These are phyloP conservation scores for Scophthalmus maximus DNA, from an alignment of 2,113 vertebrate species.

Conservation along the genomic window DNA sequence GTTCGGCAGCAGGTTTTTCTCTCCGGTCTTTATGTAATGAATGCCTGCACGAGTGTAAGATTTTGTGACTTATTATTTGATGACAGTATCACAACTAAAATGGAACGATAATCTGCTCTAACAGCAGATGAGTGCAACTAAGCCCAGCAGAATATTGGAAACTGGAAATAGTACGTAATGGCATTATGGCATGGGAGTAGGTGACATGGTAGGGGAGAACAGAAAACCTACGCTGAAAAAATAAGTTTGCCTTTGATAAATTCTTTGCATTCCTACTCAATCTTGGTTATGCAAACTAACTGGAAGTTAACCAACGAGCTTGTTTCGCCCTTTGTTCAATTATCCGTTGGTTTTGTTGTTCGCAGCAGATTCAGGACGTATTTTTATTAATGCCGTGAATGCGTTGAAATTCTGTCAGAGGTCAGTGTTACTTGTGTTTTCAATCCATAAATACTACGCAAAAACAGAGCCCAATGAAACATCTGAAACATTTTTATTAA, in stretches of 20 bases:
- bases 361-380: neutral
- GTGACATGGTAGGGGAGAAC: neutral
- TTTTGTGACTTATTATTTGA: neutral
- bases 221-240: neutral
- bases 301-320: neutral
- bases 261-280: constrained; percentile 13
- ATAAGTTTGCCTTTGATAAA: neutral
- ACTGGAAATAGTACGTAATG: neutral
- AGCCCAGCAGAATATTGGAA: neutral
- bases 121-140: neutral
- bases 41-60: neutral
- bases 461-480: constrained; percentile 29
- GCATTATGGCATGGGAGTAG: neutral
- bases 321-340: constrained; percentile 38
- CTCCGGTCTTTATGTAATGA: constrained; percentile 4
- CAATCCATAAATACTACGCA: too few species aligned
- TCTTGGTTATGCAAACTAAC: constrained; percentile 16
- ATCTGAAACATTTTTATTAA: constrained; percentile 82
- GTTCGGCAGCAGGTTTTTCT: neutral
- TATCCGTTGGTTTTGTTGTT: neutral
- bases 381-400: neutral
- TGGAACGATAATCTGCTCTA: neutral
- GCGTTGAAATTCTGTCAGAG: neutral
- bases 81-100: neutral
- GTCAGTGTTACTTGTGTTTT: neutral